Evolutionary conservation across 2,797 vertebrate species (phyloP).

Genomic region (Euthynnus affinis): DNA sequence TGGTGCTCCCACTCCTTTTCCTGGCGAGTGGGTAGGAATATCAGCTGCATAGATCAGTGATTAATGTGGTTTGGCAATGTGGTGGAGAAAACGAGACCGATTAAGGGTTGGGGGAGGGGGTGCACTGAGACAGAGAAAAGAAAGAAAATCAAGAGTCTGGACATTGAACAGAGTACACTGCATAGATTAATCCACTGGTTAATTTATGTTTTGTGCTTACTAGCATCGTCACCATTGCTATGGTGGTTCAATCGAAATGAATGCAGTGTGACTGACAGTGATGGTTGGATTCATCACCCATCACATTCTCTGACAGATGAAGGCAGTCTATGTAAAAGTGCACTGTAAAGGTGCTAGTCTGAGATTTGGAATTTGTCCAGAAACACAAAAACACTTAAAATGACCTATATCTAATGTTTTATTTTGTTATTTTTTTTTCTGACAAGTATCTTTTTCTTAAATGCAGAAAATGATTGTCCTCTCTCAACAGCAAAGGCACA

Average conservation of each 20-base stretch:
- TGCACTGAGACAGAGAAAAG: not conserved
- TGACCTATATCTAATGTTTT: not conserved
- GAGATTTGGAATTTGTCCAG: not conserved
- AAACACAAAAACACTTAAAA: slow-evolving; percentile 22
- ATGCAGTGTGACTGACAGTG: slow-evolving; percentile 44
- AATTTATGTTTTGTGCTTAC: slow-evolving; percentile 59
- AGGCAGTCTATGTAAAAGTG: not conserved
- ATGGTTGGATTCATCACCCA: slow-evolving; percentile 48
- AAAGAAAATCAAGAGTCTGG: slow-evolving; percentile 32
- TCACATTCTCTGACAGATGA: slow-evolving; percentile 17
- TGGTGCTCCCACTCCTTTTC: slow-evolving; percentile 43
- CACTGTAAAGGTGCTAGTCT: slow-evolving; percentile 15
- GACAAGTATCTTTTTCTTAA: slow-evolving; percentile 15
- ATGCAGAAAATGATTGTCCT: slow-evolving; percentile 13
- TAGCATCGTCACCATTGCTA: not conserved
- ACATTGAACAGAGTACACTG: slow-evolving; percentile 32
- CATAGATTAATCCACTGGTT: slow-evolving; percentile 53
- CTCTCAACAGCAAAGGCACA: slow-evolving; percentile 3
- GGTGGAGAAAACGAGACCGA: slow-evolving; percentile 20
- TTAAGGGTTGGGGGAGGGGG: not conserved
- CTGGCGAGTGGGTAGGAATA: slow-evolving; percentile 60
- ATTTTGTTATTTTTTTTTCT: slow-evolving; percentile 19
- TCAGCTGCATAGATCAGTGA: slow-evolving; percentile 68
- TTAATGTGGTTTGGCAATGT: slow-evolving; percentile 63
- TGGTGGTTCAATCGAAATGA: slow-evolving; percentile 24